Evolutionary conservation across 2,113 vertebrate genomes (phyloP).

Genomic region (Grantiella picta): DNA sequence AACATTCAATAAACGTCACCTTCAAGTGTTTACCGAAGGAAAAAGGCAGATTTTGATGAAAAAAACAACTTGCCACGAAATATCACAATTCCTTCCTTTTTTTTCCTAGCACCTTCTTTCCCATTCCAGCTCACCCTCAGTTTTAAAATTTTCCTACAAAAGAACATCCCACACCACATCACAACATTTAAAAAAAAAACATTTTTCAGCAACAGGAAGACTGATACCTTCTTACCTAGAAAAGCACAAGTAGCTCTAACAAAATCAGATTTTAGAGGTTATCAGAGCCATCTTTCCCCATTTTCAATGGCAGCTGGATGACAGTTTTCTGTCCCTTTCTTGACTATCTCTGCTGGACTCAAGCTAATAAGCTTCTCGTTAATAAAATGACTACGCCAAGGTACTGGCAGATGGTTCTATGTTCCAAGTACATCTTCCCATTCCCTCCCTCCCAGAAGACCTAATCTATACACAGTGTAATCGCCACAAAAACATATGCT

Average conservation of each 20-base stretch:
- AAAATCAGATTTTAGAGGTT: background rate
- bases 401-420: constrained; percentile 52
- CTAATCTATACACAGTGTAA: constrained; percentile 57
- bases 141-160: background rate
- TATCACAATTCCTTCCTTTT: background rate
- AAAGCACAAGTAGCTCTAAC: background rate
- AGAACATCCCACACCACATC: background rate
- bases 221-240: background rate
- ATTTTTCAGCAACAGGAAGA: background rate
- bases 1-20: background rate
- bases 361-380: constrained; percentile 38
- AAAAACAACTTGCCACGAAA: background rate
- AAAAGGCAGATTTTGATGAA: background rate
- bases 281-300: background rate
- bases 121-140: background rate
- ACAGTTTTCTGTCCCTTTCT: background rate
- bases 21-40: background rate
- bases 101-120: background rate
- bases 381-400: constrained; percentile 40
- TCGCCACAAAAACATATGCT: constrained; percentile 54
- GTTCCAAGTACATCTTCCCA: constrained; percentile 22
- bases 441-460: constrained; percentile 51
- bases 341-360: constrained; percentile 3
- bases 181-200: background rate
- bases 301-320: background rate